phyloP scores from a whole-genome alignment of 2,113 vertebrate species.

The Hyaena hyaena region DNA sequence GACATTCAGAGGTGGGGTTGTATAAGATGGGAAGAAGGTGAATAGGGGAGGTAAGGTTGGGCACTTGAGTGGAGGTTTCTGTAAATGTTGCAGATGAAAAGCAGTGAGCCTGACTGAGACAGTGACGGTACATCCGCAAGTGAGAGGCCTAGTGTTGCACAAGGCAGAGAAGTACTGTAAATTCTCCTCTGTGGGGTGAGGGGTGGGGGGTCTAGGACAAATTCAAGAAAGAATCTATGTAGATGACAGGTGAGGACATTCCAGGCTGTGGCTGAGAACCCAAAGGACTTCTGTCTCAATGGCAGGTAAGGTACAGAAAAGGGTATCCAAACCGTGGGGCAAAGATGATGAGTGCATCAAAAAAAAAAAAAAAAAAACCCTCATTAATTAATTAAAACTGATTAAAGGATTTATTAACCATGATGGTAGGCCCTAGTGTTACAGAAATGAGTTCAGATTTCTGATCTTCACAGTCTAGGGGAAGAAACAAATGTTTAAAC shows the following conservation, averaged over 20 bases:
- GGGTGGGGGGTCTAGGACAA: not conserved
- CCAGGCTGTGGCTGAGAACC: not conserved
- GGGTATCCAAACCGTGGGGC: not conserved
- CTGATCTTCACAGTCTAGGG: not conserved
- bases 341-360: not conserved
- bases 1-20: not conserved
- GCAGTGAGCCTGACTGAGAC: not conserved
- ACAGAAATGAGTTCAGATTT: not conserved
- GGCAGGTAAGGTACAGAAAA: not conserved
- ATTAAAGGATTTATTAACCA: not conserved
- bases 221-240: not conserved
- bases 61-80: not conserved
- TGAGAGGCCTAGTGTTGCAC: fast-evolving
- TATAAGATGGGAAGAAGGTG: not conserved
- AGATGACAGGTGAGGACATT: not conserved
- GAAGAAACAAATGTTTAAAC: not conserved
- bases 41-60: not conserved
- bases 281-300: not conserved
- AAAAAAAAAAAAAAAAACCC: not conserved
- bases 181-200: not conserved
- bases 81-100: fast-evolving
- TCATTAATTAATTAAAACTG: not conserved
- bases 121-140: too few species aligned
- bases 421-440: not conserved
- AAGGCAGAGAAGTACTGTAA: not conserved